phyloP scores from a whole-genome alignment of 2,797 vertebrate species.

The Steatocranus sp. region DNA sequence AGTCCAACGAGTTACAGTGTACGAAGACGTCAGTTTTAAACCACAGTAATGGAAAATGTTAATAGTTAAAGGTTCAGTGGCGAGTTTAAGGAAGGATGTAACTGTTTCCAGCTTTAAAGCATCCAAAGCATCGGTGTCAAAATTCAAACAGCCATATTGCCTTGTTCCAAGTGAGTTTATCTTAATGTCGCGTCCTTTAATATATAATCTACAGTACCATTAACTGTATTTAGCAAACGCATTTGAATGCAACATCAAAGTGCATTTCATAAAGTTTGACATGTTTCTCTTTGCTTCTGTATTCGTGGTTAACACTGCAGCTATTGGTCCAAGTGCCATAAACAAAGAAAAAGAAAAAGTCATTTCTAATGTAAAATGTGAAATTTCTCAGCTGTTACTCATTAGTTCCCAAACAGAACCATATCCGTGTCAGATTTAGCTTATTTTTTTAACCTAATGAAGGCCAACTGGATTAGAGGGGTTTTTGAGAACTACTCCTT shows the following conservation, averaged over 20 bases:
- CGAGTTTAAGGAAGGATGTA: neutral
- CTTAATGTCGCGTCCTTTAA: neutral
- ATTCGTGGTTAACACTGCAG: neutral
- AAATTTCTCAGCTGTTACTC: neutral
- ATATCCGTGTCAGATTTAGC: neutral
- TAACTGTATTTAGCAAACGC: neutral
- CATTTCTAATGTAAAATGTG: neutral
- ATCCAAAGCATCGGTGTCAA: neutral
- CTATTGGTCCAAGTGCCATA: neutral
- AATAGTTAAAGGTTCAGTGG: neutral
- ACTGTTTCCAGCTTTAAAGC: neutral
- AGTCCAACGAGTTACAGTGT: neutral
- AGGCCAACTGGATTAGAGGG: neutral
- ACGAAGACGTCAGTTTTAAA: neutral
- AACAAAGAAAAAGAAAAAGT: neutral
- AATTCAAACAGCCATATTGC: neutral
- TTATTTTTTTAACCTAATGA: neutral
- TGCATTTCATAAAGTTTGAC: neutral
- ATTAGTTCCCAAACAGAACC: neutral
- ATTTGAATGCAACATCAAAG: neutral
- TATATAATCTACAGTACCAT: neutral
- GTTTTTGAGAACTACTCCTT: neutral
- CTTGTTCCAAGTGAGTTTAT: neutral
- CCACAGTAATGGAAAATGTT: neutral
- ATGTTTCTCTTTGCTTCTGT: neutral